Evolutionary conservation across 2,888 invertebrate genomes (phyloP).

Genomic region (Falcaria lacertinaria): DNA sequence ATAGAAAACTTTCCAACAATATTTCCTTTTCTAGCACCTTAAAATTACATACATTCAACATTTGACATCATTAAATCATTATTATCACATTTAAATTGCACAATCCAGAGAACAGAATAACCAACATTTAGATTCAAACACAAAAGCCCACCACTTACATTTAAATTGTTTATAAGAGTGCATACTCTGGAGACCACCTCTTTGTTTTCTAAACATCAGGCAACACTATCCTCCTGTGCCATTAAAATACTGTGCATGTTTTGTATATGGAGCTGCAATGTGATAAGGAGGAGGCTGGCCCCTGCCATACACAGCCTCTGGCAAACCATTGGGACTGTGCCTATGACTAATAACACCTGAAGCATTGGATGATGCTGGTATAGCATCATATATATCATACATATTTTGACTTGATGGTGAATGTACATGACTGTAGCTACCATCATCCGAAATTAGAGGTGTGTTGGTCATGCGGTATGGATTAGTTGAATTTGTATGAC

Average conservation of each 20-base stretch:
- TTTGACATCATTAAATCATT: constrained; percentile 46
- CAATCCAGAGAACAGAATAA: constrained; percentile 52
- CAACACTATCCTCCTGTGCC: constrained; percentile 70
- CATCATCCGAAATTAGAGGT: constrained; percentile 70
- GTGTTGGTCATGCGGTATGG: constrained; percentile 75
- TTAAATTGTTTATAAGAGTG: constrained; percentile 45
- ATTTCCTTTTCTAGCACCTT: constrained; percentile 68
- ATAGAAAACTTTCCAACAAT: constrained; percentile 5
- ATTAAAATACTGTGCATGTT: constrained; percentile 85
- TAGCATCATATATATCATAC: constrained; percentile 71
- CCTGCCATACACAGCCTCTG: constrained; percentile 58
- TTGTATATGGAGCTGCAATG: constrained; percentile 90
- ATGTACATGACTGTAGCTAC: constrained; percentile 68
- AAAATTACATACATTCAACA: constrained; percentile 49
- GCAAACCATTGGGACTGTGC: constrained; percentile 60
- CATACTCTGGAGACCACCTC: constrained; percentile 32
- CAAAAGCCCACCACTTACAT: constrained; percentile 17
- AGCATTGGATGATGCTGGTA: constrained; percentile 61
- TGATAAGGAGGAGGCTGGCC: constrained; percentile 89
- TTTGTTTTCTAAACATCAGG: constrained; percentile 33
- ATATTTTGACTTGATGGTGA: constrained; percentile 68
- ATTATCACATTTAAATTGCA: constrained; percentile 76
- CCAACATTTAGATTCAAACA: constrained; percentile 2
- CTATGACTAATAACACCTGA: constrained; percentile 61
- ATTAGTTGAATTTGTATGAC: constrained; percentile 72